Evolutionary conservation across 2,888 invertebrate species (phyloP).

Genomic region (Diplolepis rosae): DNA sequence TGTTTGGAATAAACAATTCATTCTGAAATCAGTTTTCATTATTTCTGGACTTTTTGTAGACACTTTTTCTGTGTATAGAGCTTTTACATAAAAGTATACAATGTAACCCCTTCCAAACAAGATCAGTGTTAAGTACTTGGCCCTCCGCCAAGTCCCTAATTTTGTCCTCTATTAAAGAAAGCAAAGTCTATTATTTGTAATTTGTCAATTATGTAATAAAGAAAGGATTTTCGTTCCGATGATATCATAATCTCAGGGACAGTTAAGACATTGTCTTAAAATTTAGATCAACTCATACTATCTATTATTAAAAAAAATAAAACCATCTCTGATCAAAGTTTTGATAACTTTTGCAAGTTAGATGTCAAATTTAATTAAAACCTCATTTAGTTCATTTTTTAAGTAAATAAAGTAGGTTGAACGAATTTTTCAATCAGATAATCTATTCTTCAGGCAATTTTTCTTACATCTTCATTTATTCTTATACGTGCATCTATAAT

Average conservation of each 20-base stretch:
- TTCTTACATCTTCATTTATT: too few relatives aligned
- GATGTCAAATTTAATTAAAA: not conserved
- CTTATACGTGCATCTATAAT: too few relatives aligned
- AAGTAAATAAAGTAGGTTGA: not conserved
- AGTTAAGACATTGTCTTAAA: not conserved
- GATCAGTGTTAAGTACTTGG: conserved; percentile 29
- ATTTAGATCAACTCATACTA: not conserved
- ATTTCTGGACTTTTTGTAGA: not conserved
- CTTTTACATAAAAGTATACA: conserved; percentile 19
- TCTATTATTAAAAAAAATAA: not conserved
- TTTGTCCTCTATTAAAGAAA: conserved; percentile 21
- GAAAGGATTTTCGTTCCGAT: not conserved
- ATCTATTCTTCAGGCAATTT: too few relatives aligned
- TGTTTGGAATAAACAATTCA: too few relatives aligned
- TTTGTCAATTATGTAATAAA: conserved; percentile 11
- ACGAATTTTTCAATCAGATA: too few relatives aligned
- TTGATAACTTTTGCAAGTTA: conserved; percentile 15
- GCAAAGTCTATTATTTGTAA: conserved; percentile 10
- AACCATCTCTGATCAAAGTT: not conserved
- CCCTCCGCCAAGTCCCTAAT: conserved; percentile 14
- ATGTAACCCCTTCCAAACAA: conserved; percentile 23
- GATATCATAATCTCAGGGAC: not conserved
- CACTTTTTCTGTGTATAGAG: not conserved
- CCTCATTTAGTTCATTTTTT: not conserved
- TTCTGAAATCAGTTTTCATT: not conserved